phyloP scores from a whole-genome alignment of 2,797 vertebrate species.

The Brotogeris chrysoptera region DNA sequence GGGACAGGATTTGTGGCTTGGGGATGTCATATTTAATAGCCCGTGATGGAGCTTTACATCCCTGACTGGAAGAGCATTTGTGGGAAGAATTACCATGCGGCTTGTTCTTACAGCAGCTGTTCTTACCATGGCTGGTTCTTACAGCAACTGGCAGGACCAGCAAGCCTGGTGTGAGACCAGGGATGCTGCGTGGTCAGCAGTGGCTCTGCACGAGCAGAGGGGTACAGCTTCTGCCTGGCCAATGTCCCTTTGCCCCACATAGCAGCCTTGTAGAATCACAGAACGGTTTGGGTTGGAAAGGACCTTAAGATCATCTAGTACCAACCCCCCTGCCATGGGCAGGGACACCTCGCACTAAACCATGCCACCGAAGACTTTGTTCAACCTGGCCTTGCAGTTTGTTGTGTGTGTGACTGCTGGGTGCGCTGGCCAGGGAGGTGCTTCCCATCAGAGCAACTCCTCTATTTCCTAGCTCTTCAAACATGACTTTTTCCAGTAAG shows the following conservation, averaged over 20 bases:
- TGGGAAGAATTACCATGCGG: not conserved
- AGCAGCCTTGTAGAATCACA: not conserved
- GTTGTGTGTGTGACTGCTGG: fast-evolving
- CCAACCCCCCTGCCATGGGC: not conserved
- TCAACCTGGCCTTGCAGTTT: not conserved
- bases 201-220: fast-evolving
- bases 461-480: not conserved
- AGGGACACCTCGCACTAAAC: not conserved
- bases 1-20: not conserved
- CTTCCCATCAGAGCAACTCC: not conserved
- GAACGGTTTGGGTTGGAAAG: not conserved
- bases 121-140: not conserved
- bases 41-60: not conserved
- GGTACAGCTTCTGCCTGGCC: not conserved
- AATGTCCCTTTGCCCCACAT: fast-evolving
- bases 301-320: not conserved
- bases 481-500: fast-evolving
- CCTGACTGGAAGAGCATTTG: not conserved
- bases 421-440: not conserved
- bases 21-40: constrained; percentile 18
- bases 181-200: fast-evolving
- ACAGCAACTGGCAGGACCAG: fast-evolving
- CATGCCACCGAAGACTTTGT: not conserved
- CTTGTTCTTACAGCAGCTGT: fast-evolving
- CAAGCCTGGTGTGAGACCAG: fast-evolving